phyloP scores from a whole-genome alignment of 1,140 invertebrate species.

The Notospermus geniculatus region DNA sequence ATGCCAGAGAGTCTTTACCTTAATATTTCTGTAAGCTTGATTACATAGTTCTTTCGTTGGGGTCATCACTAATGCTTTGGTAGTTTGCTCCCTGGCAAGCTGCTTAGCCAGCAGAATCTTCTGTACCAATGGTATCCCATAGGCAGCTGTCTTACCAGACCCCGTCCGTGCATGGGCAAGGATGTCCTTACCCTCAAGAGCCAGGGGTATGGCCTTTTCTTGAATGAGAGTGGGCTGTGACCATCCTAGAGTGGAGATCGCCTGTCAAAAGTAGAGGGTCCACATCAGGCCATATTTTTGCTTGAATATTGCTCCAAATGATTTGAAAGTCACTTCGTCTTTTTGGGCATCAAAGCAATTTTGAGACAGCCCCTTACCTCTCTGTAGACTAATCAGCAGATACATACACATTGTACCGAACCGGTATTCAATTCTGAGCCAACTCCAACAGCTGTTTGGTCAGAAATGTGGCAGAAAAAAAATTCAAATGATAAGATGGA shows the following conservation, averaged over 20 bases:
- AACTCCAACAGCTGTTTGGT: too few relatives aligned
- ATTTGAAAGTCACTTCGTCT: too few relatives aligned
- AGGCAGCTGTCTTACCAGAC: constrained; percentile 97
- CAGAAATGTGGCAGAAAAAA: too few relatives aligned
- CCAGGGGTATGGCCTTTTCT: constrained; percentile 91
- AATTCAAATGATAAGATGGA: too few relatives aligned
- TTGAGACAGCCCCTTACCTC: too few relatives aligned
- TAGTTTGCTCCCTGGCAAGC: constrained; percentile 67
- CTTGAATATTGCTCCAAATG: too few relatives aligned
- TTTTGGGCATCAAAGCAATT: too few relatives aligned
- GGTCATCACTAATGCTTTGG: constrained; percentile 77
- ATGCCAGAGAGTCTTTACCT: too few relatives aligned
- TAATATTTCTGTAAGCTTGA: constrained; percentile 67
- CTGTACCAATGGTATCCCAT: constrained; percentile 90
- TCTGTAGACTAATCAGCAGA: too few relatives aligned
- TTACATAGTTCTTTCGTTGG: constrained; percentile 91
- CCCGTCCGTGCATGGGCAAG: constrained; percentile 93
- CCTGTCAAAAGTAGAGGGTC: constrained; percentile 61
- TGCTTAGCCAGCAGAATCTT: constrained; percentile 85
- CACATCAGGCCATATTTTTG: too few relatives aligned
- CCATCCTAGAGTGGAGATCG: constrained; percentile 91
- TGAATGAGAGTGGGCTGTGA: constrained; percentile 90
- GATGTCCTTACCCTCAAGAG: constrained; percentile 95
- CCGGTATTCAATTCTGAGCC: too few relatives aligned
- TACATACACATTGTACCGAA: too few relatives aligned